Evolutionary conservation across 2,888 invertebrate genomes (phyloP).

Genomic region (Aricia artaxerxes): DNA sequence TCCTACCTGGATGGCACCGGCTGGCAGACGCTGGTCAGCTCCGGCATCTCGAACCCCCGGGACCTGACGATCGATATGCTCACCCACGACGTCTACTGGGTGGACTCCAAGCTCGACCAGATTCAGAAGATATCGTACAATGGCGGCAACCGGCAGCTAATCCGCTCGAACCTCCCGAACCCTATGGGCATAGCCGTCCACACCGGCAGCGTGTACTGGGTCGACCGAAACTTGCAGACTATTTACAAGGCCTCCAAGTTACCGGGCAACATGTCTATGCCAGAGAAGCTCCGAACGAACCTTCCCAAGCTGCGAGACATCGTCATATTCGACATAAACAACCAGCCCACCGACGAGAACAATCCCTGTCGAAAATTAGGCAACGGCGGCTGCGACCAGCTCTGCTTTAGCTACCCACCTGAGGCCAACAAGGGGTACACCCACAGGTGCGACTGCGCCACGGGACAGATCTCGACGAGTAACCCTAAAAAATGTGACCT

Average conservation of each 20-base stretch:
- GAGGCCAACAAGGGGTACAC: conserved; percentile 78
- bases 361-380: conserved; percentile 89
- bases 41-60: conserved; percentile 94
- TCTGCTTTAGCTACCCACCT: conserved; percentile 95
- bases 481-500: conserved; percentile 88
- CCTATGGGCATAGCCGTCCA: conserved; percentile 96
- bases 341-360: conserved; percentile 90
- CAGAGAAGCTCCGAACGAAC: conserved; percentile 89
- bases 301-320: conserved; percentile 93
- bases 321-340: conserved; percentile 92
- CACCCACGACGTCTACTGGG: conserved; percentile 98
- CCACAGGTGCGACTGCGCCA: conserved; percentile 94
- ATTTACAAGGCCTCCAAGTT: conserved; percentile 90
- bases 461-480: conserved; percentile 86
- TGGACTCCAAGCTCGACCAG: conserved; percentile 95
- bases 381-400: conserved; percentile 94
- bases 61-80: conserved; percentile 95
- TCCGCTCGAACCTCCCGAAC: conserved; percentile 93
- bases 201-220: conserved; percentile 94
- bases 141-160: conserved; percentile 90
- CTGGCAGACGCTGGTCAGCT: conserved; percentile 92
- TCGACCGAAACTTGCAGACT: conserved; percentile 93
- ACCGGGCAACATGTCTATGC: conserved; percentile 85
- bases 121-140: conserved; percentile 95
- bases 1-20: conserved; percentile 93